These are phyloP conservation scores for Apantesis nais DNA, from an alignment of 2,888 invertebrate species.

Conservation along the genomic window DNA sequence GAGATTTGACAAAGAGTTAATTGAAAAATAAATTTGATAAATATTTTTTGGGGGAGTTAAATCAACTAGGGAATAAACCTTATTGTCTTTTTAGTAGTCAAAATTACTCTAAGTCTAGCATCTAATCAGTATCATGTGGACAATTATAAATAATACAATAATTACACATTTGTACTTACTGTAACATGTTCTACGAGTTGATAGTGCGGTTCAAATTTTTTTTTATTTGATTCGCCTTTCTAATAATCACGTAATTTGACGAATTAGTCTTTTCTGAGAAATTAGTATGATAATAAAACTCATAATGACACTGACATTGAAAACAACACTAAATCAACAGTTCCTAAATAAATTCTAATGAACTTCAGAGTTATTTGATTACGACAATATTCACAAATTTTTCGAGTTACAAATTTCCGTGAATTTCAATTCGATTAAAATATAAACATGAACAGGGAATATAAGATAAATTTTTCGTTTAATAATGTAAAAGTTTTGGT, in stretches of 20 bases:
- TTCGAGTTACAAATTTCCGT: not conserved
- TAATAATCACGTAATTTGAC: not conserved
- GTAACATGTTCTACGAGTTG: not conserved
- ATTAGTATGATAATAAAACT: not conserved
- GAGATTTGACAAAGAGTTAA: not conserved
- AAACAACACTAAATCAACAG: too few relatives aligned
- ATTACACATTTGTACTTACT: not conserved
- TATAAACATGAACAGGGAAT: not conserved
- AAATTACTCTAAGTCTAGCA: not conserved
- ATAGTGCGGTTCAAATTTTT: not conserved
- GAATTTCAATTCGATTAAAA: not conserved
- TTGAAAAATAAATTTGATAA: not conserved
- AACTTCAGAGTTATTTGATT: not conserved
- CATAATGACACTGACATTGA: too few relatives aligned
- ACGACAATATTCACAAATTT: not conserved
- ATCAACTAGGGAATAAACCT: too few relatives aligned
- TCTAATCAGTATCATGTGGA: not conserved
- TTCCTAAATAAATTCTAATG: not conserved
- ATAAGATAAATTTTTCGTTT: not conserved
- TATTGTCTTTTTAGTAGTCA: not conserved
- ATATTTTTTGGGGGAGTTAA: not conserved
- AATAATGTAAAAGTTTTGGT: not conserved
- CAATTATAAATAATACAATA: not conserved
- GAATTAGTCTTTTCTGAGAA: not conserved
- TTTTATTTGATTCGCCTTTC: not conserved